phyloP scores from a whole-genome alignment of 2,113 vertebrate species.

The Brachyhypopomus occidentalis region DNA sequence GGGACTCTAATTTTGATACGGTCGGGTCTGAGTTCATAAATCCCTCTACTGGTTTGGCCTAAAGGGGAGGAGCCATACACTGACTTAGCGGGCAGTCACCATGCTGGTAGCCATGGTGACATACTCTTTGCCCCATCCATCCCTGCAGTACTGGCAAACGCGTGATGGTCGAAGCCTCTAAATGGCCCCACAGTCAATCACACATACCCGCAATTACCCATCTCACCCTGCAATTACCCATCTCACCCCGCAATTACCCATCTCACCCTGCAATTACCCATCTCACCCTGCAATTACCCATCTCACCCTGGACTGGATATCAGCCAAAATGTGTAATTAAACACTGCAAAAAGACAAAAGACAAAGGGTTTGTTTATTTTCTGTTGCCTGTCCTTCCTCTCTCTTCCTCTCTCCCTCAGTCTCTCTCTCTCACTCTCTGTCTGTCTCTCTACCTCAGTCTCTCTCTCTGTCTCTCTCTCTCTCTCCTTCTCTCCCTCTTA shows the following conservation, averaged over 20 bases:
- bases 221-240: conserved; percentile 27
- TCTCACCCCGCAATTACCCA: conserved; percentile 37
- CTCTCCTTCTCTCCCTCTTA: neutral
- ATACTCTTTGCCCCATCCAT: conserved; percentile 13
- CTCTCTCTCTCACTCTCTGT: neutral
- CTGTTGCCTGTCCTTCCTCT: neutral
- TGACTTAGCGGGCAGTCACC: conserved; percentile 15
- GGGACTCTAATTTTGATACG: too few species aligned
- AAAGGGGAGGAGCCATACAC: conserved; percentile 3
- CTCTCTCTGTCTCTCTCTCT: neutral
- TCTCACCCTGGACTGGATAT: conserved; percentile 20
- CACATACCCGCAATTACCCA: conserved; percentile 31
- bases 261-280: conserved; percentile 36
- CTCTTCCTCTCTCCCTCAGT: too few species aligned
- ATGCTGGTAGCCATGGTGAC: conserved; percentile 6
- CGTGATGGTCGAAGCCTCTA: conserved; percentile 11
- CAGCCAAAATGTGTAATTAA: conserved; percentile 18
- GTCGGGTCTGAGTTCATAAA: too few species aligned
- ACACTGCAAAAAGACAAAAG: neutral
- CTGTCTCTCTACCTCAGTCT: neutral
- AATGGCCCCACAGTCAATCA: neutral
- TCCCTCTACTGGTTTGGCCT: too few species aligned
- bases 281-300: too few species aligned
- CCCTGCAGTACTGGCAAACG: conserved; percentile 9
- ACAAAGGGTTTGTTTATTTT: conserved; percentile 15